Base-by-base conservation (phyloP, 2,113 vertebrate genomes). In the Ia io region DNA sequence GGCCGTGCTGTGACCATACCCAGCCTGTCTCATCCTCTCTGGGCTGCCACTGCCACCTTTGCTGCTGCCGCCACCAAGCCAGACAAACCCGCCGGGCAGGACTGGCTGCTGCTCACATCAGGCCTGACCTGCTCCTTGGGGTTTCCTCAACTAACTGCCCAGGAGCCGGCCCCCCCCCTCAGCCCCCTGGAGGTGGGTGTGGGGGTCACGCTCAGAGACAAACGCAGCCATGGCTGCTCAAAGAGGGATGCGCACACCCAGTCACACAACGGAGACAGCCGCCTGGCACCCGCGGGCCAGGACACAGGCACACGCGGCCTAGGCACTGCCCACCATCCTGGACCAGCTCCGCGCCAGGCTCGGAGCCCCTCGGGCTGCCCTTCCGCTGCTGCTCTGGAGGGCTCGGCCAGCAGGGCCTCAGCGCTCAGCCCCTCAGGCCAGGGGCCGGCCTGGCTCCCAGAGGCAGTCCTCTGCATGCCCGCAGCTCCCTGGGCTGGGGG, bases 1-100 rank as follows among this genome's bases (percentile, higher is more conserved):
- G 69, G 32, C 61, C 30, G 23, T 51, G 74, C 35, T 16, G 30
- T 59, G 30, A 37, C 32, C 37, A 12, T 17, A 4, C 86, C 63
- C 32, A 23, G 30, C 25, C 93, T 35, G 40, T 51, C 47, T 67
- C 74, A 80, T 37, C 82, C 56, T 76, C 77, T n/a, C 73, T 35
- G 17, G 32, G 17, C 89, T 37, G 47, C 79, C 40, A 28, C 12
- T 32, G 59, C 95, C 84, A 85, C 92, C 88, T 92, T 23, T 67
- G 90, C 84, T 78, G 53, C 69, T 25, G 25, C 80, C 0, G 4
- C 83, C 35, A 47, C 74, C 47, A 51, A 80, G 76, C 96, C 65
- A 95, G 97, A 97, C 94, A 94, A 96, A 96, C 97, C 63, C 42
- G 93, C 94, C 25, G 35, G 88, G 71, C 96, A 76, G 59, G 96